Evolutionary conservation across 2,888 invertebrate species (phyloP).

Genomic region (Harpalus rubripes): DNA sequence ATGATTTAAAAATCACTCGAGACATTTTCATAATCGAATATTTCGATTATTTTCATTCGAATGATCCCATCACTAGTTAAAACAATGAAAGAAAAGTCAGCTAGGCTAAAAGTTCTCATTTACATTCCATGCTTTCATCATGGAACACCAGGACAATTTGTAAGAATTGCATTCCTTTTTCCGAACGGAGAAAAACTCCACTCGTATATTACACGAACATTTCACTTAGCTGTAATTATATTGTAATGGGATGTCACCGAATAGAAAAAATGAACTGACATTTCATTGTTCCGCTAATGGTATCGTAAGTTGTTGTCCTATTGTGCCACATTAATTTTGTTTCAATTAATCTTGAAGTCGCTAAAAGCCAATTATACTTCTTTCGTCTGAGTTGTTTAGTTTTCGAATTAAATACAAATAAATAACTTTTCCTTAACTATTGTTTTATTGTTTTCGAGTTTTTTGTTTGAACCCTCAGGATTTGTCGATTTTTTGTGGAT

Average conservation of each 20-base stretch:
- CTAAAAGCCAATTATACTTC: neutral
- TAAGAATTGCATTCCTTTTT: slow-evolving; percentile 39
- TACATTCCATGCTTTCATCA: slow-evolving; percentile 34
- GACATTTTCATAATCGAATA: too few relatives aligned
- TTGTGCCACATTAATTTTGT: neutral
- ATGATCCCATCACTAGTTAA: too few relatives aligned
- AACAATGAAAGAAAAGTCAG: slow-evolving; percentile 45
- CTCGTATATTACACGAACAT: slow-evolving; percentile 7
- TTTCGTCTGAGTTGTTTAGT: neutral
- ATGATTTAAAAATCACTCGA: too few relatives aligned
- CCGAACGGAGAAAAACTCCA: neutral
- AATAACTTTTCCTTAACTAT: neutral
- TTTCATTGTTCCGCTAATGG: neutral
- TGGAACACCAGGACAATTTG: slow-evolving; percentile 22
- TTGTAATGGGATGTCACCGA: neutral
- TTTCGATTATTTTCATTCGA: too few relatives aligned
- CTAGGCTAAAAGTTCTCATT: slow-evolving; percentile 36
- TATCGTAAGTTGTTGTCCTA: neutral
- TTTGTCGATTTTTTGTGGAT: neutral
- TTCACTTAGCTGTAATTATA: slow-evolving; percentile 13
- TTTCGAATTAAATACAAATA: neutral
- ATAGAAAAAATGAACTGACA: neutral
- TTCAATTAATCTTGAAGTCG: neutral
- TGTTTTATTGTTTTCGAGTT: neutral
- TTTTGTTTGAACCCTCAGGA: neutral